Evolutionary conservation across 2,888 invertebrate species (phyloP).

Genomic region (Lydus trimaculatus): DNA sequence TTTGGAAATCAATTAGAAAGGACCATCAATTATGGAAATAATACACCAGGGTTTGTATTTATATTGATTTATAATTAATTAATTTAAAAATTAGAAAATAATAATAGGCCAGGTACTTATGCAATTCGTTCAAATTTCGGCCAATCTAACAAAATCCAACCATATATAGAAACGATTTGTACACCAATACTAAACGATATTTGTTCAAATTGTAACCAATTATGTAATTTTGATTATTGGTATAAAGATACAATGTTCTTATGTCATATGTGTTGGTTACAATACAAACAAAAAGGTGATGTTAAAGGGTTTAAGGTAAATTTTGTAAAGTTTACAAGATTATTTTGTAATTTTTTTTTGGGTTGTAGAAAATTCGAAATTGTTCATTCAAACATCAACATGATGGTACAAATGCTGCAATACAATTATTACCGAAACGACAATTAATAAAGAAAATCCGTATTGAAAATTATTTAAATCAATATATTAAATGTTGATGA

Average conservation of each 20-base stretch:
- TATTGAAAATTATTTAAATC: constrained; percentile 56
- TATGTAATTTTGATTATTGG: constrained; percentile 63
- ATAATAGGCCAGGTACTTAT: constrained; percentile 51
- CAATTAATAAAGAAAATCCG: constrained; percentile 49
- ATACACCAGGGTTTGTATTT: constrained; percentile 50
- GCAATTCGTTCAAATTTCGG: constrained; percentile 54
- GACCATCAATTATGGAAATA: constrained; percentile 28
- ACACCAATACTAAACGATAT: constrained; percentile 54
- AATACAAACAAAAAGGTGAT: constrained; percentile 51
- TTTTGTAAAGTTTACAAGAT: too few relatives aligned
- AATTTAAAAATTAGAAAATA: not conserved
- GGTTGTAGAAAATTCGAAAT: constrained; percentile 55
- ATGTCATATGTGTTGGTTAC: constrained; percentile 60
- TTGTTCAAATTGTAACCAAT: constrained; percentile 58
- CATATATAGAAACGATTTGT: constrained; percentile 61
- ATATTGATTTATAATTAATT: not conserved
- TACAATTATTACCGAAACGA: constrained; percentile 45
- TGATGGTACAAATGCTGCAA: constrained; percentile 54
- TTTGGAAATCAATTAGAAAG: constrained; percentile 39
- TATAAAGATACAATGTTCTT: constrained; percentile 56
- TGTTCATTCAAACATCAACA: constrained; percentile 58
- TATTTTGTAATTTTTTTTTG: constrained; percentile 31
- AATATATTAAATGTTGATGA: constrained; percentile 34
- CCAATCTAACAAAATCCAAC: constrained; percentile 54
- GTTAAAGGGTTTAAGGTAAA: constrained; percentile 50